Evolutionary conservation across 2,888 invertebrate genomes (phyloP).

Genomic region (Hypercompe scribonia): DNA sequence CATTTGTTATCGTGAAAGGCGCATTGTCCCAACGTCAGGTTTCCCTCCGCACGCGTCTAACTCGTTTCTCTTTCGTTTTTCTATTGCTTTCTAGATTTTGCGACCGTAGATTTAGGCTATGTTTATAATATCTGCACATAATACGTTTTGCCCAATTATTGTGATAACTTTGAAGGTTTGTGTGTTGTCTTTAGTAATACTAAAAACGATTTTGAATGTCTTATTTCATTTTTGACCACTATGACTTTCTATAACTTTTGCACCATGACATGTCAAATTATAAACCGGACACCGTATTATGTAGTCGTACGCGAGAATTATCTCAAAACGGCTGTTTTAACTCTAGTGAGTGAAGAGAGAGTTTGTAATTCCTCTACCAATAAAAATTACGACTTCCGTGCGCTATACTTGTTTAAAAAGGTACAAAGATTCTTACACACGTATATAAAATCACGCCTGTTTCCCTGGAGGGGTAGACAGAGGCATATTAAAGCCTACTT

Average conservation of each 20-base stretch:
- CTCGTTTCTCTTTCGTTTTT: slow-evolving; percentile 48
- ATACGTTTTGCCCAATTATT: too few species aligned
- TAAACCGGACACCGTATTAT: not conserved
- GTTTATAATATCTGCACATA: slow-evolving; percentile 41
- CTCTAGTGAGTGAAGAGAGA: not conserved
- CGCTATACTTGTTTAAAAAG: not conserved
- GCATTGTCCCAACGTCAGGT: slow-evolving; percentile 42
- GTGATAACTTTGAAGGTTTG: not conserved
- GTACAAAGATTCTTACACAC: too few species aligned
- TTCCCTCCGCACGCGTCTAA: slow-evolving; percentile 9
- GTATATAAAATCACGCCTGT: too few species aligned
- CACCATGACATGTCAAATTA: not conserved
- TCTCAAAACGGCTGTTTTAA: not conserved
- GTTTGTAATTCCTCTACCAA: not conserved
- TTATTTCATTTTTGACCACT: not conserved
- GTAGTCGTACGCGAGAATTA: not conserved
- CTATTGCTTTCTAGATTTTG: slow-evolving; percentile 45
- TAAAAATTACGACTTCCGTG: not conserved
- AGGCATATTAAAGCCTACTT: too few species aligned
- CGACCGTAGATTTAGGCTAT: slow-evolving; percentile 25
- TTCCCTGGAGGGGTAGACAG: too few species aligned
- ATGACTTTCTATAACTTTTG: not conserved
- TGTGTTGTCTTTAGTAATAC: not conserved
- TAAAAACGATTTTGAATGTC: not conserved
- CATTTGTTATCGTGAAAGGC: slow-evolving; percentile 46